Evolutionary conservation across 2,113 vertebrate genomes (phyloP).

Genomic region (Ochotona curzoniae): DNA sequence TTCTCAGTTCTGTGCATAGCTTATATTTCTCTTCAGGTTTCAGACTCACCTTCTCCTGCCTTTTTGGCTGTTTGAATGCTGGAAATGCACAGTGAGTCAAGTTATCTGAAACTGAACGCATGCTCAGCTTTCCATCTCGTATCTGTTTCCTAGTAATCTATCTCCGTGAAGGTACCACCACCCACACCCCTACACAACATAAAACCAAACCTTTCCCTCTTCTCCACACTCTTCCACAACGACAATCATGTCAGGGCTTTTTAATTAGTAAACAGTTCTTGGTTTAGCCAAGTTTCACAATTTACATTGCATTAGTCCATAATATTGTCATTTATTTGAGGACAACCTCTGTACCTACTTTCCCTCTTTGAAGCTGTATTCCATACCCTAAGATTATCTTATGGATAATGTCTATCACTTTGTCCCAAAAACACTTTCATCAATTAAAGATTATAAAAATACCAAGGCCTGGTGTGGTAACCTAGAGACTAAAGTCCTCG

Average conservation of each 20-base stretch:
- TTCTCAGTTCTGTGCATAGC: not conserved
- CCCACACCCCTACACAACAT: not conserved
- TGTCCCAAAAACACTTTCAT: not conserved
- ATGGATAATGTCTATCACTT: not conserved
- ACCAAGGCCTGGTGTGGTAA: not conserved
- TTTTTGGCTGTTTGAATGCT: not conserved
- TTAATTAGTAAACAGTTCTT: not conserved
- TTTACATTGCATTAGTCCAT: not conserved
- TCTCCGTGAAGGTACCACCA: not conserved
- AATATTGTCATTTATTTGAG: not conserved
- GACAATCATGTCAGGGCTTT: not conserved
- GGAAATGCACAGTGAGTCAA: not conserved
- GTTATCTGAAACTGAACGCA: not conserved
- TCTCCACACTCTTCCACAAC: not conserved
- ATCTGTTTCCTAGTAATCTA: not conserved
- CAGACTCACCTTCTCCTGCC: not conserved
- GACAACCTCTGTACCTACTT: not conserved
- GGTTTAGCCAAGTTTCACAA: not conserved
- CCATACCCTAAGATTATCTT: not conserved
- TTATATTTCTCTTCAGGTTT: constrained; percentile 4
- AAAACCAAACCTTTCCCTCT: not conserved
- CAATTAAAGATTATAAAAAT: not conserved
- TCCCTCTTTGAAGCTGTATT: not conserved
- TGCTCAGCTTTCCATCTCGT: not conserved
- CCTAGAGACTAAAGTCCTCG: too few species aligned